These are phyloP conservation scores for Acanthurus tractus DNA, from an alignment of 2,797 vertebrate species.

Conservation along the genomic window DNA sequence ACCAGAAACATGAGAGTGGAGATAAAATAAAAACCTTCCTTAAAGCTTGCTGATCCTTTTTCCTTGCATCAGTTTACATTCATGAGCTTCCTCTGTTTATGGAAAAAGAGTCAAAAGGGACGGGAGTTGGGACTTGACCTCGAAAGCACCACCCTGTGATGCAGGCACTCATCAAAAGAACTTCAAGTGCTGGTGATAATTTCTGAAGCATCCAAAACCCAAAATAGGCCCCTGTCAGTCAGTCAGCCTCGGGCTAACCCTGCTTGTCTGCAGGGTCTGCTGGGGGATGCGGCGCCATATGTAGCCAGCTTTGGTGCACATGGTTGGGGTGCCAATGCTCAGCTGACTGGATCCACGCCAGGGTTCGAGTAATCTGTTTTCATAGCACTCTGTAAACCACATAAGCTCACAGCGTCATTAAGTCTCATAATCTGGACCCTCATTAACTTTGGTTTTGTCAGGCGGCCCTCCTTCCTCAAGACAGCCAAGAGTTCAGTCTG, in stretches of 20 bases:
- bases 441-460: slow-evolving; percentile 38
- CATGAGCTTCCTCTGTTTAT: slow-evolving; percentile 69
- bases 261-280: background rate
- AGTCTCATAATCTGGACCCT: slow-evolving; percentile 43
- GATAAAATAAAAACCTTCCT: slow-evolving; percentile 7
- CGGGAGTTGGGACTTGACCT: slow-evolving; percentile 32
- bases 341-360: slow-evolving; percentile 55
- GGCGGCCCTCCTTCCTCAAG: too few relatives aligned
- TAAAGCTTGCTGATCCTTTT: slow-evolving; percentile 36
- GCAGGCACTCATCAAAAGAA: slow-evolving; percentile 28
- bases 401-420: slow-evolving; percentile 56
- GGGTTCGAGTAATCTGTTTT: slow-evolving; percentile 65
- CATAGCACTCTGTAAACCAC: slow-evolving; percentile 59
- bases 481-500: slow-evolving; percentile 12
- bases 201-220: slow-evolving; percentile 40
- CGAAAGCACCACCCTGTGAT: slow-evolving; percentile 44
- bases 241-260: background rate
- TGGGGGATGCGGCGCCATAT: slow-evolving; percentile 5
- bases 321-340: slow-evolving; percentile 31
- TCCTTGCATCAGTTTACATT: slow-evolving; percentile 62
- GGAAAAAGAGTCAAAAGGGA: slow-evolving; percentile 35
- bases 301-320: slow-evolving; percentile 34
- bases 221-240: slow-evolving; percentile 37
- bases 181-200: slow-evolving; percentile 48
- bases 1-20: background rate